phyloP scores from a whole-genome alignment of 2,888 invertebrate species.

The Hyles lineata region DNA sequence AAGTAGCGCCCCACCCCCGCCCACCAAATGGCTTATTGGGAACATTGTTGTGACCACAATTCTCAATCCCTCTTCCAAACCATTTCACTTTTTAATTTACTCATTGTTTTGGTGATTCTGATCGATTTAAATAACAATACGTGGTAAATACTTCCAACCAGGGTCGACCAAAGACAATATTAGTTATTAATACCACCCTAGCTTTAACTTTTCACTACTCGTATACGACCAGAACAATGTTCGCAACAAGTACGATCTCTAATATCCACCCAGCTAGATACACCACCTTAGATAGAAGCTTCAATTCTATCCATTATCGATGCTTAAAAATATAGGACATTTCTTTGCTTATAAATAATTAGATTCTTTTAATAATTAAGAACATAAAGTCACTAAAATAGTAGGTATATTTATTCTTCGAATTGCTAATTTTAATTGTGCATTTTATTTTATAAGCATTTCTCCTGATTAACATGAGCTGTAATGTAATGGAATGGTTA shows the following conservation, averaged over 20 bases:
- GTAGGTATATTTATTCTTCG: conserved; percentile 17
- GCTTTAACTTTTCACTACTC: conserved; percentile 14
- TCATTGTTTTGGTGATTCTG: background rate
- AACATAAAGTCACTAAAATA: conserved; percentile 27
- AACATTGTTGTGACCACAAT: conserved; percentile 15
- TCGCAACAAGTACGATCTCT: conserved; percentile 14
- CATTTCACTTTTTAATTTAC: background rate
- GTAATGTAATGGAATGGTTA: background rate
- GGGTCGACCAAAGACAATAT: conserved; percentile 22
- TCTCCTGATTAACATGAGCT: background rate
- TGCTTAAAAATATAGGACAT: conserved; percentile 11
- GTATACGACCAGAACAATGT: conserved; percentile 29
- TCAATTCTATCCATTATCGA: background rate
- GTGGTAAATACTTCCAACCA: conserved; percentile 8
- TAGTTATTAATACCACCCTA: conserved; percentile 16
- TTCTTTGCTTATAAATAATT: conserved; percentile 22
- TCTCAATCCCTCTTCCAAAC: background rate
- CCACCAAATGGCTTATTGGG: conserved; percentile 37
- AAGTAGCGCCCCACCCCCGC: conserved; percentile 57
- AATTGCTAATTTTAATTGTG: conserved; percentile 17
- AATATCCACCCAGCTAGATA: conserved; percentile 34
- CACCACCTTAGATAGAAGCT: conserved; percentile 6
- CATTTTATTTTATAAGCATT: conserved; percentile 14
- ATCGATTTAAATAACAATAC: background rate
- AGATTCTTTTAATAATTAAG: conserved; percentile 20